phyloP scores from a whole-genome alignment of 2,113 vertebrate genomes.

The Galbula dea region DNA sequence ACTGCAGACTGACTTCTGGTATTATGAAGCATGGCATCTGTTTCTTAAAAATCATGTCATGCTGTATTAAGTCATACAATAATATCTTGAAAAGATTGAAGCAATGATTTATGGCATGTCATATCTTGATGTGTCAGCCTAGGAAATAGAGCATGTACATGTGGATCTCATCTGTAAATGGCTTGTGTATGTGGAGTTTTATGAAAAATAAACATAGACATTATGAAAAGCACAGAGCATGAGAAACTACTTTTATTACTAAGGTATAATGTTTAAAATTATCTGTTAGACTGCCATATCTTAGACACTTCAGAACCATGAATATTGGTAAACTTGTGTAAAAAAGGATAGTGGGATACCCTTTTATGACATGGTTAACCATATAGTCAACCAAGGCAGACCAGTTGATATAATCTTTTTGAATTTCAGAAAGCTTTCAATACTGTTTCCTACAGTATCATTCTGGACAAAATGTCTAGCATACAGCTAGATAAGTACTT shows the following conservation, averaged over 20 bases:
- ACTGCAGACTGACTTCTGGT: background rate
- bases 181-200: background rate
- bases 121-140: background rate
- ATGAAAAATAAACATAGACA: background rate
- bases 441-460: no score
- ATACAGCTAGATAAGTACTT: no score
- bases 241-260: background rate
- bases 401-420: no score
- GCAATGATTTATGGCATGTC: background rate
- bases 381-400: no score
- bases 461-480: no score
- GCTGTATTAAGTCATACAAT: background rate
- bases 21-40: background rate
- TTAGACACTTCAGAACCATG: background rate
- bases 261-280: background rate
- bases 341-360: background rate
- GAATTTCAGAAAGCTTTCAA: no score
- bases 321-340: background rate
- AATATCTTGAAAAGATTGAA: background rate
- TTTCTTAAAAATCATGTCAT: background rate
- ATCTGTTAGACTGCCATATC: background rate
- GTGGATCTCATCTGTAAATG: background rate
- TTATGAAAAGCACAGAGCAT: background rate
- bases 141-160: background rate
- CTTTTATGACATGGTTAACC: no score